Percentiles rank a stretch among this genome's conserved stretches.
Evolutionary conservation across 2,797 vertebrate species (phyloP).

Genomic region (Holocentrus rufus): DNA sequence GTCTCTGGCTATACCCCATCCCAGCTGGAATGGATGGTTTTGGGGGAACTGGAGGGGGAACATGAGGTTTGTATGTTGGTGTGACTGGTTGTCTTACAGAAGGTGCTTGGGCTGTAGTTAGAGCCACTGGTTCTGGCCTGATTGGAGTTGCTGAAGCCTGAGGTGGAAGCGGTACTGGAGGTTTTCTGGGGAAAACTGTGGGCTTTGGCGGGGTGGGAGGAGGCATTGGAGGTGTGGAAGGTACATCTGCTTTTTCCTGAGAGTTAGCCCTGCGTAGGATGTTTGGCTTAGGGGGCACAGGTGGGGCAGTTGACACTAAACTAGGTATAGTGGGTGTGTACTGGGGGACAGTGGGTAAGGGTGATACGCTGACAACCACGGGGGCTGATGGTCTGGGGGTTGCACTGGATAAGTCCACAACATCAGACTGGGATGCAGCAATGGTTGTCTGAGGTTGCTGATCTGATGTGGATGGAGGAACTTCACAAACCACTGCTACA

Average conservation of each 20-base stretch:
- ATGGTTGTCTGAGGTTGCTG: slow-evolving; percentile 44
- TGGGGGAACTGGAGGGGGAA: slow-evolving; percentile 94
- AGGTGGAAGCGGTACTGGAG: slow-evolving; percentile 82
- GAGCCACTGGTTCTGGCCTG: slow-evolving; percentile 69
- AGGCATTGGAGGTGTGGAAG: slow-evolving; percentile 85
- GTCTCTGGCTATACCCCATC: slow-evolving; percentile 88
- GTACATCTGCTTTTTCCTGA: slow-evolving; percentile 87
- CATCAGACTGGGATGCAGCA: slow-evolving; percentile 55
- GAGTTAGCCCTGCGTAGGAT: slow-evolving; percentile 85
- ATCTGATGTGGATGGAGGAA: slow-evolving; percentile 42
- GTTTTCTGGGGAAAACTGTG: slow-evolving; percentile 88
- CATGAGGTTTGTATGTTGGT: slow-evolving; percentile 83
- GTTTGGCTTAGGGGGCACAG: slow-evolving; percentile 87
- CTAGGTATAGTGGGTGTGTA: slow-evolving; percentile 81
- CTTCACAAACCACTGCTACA: slow-evolving; percentile 45
- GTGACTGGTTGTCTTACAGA: slow-evolving; percentile 71
- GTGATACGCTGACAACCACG: slow-evolving; percentile 71
- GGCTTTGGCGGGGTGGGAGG: slow-evolving; percentile 93
- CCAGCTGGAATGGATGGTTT: slow-evolving; percentile 92
- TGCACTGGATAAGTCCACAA: slow-evolving; percentile 76
- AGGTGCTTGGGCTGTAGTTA: slow-evolving; percentile 69
- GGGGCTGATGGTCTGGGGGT: slow-evolving; percentile 61
- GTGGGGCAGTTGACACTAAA: slow-evolving; percentile 83
- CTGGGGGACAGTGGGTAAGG: slow-evolving; percentile 84
- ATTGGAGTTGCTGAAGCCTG: slow-evolving; percentile 71